Evolutionary conservation across 2,113 vertebrate genomes (phyloP), one percentile per base, ranked within the genome.

Genomic region (Phalacrocorax aristotelis): DNA sequence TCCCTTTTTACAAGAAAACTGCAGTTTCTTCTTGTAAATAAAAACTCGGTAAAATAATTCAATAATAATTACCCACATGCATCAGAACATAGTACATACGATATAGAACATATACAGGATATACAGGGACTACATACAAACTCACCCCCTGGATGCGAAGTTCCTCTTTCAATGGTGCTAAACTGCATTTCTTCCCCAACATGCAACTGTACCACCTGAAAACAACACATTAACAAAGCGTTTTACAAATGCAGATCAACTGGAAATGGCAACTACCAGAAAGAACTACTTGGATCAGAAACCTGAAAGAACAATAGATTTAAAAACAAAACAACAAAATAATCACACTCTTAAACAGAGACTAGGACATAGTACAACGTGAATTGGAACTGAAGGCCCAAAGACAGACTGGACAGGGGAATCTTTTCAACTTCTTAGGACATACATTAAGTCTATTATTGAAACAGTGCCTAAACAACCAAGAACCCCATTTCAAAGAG

Each of bases 161-260:
- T 96, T 99, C 99, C 95, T 99, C 99, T 96, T 99, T 99, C 97
- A 99, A 96, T 71, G 99, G 99, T 42, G 99, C 97, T 98, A 99
- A 97, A 97, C 99, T 99, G 89, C 99, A 99, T 95, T 99, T 99
- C 96, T 99, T 99, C 69, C 99, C 99, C 98, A 99, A 97, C 99
- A 99, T 99, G 97, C 99, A 99, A 96, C 99, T 99, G 97, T 99
- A 99, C 99, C 99, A 99, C 87, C 99, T 99, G 98, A 95, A 93
- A 93, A 83, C 19, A 83, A 64, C 21, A 84, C 29, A 72, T 54
- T 42, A 11, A 87, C 11, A 29, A 94, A 23, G 16, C 1, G 1
- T 54, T 82, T 92, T 78, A 94, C 42, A 88, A 66, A 61, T 7
- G 40, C 54, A 84, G 13, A 68, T 79, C 76, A 78, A 65, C 9